Conservation (phyloP, 2,113 vertebrate genomes). For the Lasiurus borealis region DNA sequence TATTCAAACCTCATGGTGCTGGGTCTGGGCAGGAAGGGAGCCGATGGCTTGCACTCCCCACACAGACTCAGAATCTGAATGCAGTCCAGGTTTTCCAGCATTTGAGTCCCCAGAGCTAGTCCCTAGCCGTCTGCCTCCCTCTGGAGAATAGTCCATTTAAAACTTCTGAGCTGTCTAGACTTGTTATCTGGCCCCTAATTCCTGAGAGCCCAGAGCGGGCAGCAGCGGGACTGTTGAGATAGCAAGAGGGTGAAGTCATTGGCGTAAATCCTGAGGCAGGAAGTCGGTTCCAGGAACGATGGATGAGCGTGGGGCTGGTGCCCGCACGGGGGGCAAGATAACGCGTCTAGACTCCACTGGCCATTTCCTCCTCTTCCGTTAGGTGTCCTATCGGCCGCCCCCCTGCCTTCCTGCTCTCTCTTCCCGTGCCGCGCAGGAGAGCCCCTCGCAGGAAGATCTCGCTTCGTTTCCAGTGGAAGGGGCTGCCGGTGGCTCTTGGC, state of each 20-base stretch:
- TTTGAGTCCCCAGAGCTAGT: neutral
- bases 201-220: slow-evolving; percentile 74
- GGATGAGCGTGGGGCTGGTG: slow-evolving; percentile 73
- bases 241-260: slow-evolving; percentile 81
- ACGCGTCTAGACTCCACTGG: slow-evolving; percentile 76
- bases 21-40: neutral
- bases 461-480: slow-evolving; percentile 70
- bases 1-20: fast-evolving
- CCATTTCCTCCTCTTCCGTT: slow-evolving; percentile 83
- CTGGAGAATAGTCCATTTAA: slow-evolving; percentile 61
- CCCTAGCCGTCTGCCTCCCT: slow-evolving; percentile 35
- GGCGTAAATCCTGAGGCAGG: slow-evolving; percentile 75
- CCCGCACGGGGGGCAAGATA: slow-evolving; percentile 75
- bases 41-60: fast-evolving
- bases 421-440: slow-evolving; percentile 74
- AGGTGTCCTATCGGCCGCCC: slow-evolving; percentile 78
- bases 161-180: slow-evolving; percentile 80
- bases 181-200: slow-evolving; percentile 82
- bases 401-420: slow-evolving; percentile 73
- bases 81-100: fast-evolving
- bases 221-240: slow-evolving; percentile 73
- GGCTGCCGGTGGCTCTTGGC: slow-evolving; percentile 65
- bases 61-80: neutral
- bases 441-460: slow-evolving; percentile 78
- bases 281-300: slow-evolving; percentile 75